Percentiles rank a stretch among this genome's conserved stretches.
These are phyloP conservation scores for Cyclina sinensis DNA, from an alignment of 1,140 invertebrate genomes.

Conservation along the genomic window DNA sequence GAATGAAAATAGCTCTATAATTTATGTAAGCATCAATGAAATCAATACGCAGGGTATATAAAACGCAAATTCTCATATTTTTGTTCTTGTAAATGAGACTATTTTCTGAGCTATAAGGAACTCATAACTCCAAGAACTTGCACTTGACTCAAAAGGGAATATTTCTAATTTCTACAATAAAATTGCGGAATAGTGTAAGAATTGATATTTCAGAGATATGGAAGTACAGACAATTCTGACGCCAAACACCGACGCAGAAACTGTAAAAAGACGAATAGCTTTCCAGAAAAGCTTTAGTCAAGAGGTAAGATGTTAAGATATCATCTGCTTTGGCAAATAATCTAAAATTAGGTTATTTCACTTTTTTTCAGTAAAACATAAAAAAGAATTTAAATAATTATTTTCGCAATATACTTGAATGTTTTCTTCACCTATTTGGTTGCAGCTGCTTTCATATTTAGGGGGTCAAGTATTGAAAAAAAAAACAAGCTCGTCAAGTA, in stretches of 20 bases:
- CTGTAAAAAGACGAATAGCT: conserved; percentile 75
- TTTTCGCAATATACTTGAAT: too few relatives aligned
- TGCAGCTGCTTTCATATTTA: too few relatives aligned
- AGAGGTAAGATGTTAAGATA: conserved; percentile 91
- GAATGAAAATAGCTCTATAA: conserved; percentile 12
- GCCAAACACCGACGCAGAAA: conserved; percentile 59
- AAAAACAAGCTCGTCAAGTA: too few relatives aligned
- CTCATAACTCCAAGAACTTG: not conserved
- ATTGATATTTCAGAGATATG: not conserved
- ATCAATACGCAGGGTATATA: conserved; percentile 27
- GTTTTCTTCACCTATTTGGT: too few relatives aligned
- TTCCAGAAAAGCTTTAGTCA: conserved; percentile 96
- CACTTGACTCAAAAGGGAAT: not conserved
- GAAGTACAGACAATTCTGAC: conserved; percentile 49
- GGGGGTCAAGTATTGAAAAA: too few relatives aligned
- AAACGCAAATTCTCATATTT: conserved; percentile 14
- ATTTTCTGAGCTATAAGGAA: not conserved
- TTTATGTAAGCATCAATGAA: conserved; percentile 47
- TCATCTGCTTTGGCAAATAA: too few relatives aligned
- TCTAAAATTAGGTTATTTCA: too few relatives aligned
- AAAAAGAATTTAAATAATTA: too few relatives aligned
- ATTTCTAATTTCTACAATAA: too few relatives aligned
- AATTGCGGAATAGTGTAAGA: not conserved
- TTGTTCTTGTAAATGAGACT: not conserved
- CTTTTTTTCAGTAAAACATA: too few relatives aligned